Conservation (phyloP, 2,797 vertebrate genomes). For the Petrocephalus sullivani region DNA sequence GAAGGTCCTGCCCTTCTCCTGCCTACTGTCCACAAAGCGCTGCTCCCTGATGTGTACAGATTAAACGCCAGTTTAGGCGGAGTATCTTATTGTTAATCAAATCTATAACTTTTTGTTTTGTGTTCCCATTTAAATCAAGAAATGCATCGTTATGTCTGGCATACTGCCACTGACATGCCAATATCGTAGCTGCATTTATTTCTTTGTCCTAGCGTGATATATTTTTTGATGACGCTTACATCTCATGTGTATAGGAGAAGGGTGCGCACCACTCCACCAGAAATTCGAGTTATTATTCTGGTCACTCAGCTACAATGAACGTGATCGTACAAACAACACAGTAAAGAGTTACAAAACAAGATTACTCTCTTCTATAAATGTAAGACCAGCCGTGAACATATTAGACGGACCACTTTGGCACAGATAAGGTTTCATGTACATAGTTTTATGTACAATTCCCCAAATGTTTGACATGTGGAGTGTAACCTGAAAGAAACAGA, state of each 20-base stretch:
- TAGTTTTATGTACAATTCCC: neutral
- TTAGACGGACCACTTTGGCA: neutral
- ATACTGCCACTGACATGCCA: neutral
- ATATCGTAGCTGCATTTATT: neutral
- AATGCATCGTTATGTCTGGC: neutral
- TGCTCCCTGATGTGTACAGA: neutral
- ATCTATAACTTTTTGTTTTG: neutral
- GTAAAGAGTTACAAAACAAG: conserved; percentile 17
- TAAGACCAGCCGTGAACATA: neutral
- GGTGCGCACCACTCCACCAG: conserved; percentile 24
- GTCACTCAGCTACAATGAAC: conserved; percentile 33
- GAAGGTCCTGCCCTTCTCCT: neutral
- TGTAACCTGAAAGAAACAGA: neutral
- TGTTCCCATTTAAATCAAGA: conserved; percentile 15
- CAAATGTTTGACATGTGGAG: neutral
- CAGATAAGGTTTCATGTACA: neutral
- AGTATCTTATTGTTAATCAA: conserved; percentile 2
- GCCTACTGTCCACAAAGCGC: neutral
- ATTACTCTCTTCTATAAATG: neutral
- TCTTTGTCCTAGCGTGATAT: neutral
- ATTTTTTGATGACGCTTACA: conserved; percentile 30
- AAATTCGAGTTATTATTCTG: conserved; percentile 17
- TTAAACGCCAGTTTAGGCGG: neutral
- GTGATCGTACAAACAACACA: neutral
- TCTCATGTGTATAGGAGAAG: conserved; percentile 15